Conservation (phyloP, 2,113 vertebrate species). For the Toxostoma redivivum region DNA sequence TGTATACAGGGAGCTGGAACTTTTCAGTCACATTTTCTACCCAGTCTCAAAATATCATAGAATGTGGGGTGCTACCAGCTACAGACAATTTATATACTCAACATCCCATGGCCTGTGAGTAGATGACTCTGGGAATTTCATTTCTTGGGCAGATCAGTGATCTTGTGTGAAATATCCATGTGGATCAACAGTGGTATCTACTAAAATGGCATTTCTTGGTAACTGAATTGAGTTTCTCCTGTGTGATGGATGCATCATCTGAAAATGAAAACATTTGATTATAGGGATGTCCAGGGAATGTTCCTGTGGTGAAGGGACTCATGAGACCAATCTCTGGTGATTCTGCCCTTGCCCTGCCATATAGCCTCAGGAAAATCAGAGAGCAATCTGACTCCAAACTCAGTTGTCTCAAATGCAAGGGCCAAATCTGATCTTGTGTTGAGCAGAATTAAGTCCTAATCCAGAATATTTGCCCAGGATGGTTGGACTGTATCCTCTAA, state of each 20-base stretch:
- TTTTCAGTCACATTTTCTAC: not conserved
- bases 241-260: not conserved
- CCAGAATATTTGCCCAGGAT: fast-evolving
- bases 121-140: not conserved
- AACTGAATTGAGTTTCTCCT: not conserved
- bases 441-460: not conserved
- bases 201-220: not conserved
- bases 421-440: not conserved
- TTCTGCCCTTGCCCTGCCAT: not conserved
- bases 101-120: not conserved
- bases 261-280: not conserved
- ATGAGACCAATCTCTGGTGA: not conserved
- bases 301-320: not conserved
- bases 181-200: not conserved
- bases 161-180: not conserved
- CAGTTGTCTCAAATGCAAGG: not conserved
- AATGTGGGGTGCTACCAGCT: not conserved
- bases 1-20: not conserved
- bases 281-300: fast-evolving
- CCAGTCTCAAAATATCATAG: not conserved
- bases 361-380: not conserved
- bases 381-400: not conserved
- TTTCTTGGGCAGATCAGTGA: not conserved
- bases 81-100: not conserved
- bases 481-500: not conserved